Percentiles rank a stretch among this genome's conserved stretches.
These are phyloP conservation scores for Mallotus villosus DNA, from an alignment of 2,797 vertebrate genomes.

Conservation along the genomic window DNA sequence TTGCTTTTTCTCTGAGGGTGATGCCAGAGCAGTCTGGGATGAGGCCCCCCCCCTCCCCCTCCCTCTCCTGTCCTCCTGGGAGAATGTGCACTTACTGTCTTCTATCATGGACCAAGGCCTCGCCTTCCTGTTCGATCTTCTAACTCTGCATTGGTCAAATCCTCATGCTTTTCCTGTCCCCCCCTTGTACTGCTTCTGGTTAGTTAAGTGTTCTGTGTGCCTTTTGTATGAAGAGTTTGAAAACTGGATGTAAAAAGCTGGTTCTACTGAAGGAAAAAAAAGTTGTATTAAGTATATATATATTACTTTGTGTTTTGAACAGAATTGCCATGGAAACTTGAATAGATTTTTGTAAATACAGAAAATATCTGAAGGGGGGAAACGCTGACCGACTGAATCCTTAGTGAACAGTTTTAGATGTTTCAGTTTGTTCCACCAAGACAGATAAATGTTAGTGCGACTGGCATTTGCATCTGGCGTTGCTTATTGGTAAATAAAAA, in stretches of 20 bases:
- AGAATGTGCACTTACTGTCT: slow-evolving; percentile 59
- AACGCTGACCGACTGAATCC: slow-evolving; percentile 16
- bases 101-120: slow-evolving; percentile 63
- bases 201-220: slow-evolving; percentile 47
- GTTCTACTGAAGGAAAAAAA: slow-evolving; percentile 35
- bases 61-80: slow-evolving; percentile 9
- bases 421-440: slow-evolving; percentile 28
- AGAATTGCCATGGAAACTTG: slow-evolving; percentile 55
- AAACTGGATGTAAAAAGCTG: slow-evolving; percentile 44
- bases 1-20: too few relatives aligned
- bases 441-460: slow-evolving; percentile 56
- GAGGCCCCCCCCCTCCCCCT: not conserved
- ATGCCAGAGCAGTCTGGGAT: not conserved
- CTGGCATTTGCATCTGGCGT: slow-evolving; percentile 50
- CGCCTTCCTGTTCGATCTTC: slow-evolving; percentile 22
- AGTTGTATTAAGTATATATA: slow-evolving; percentile 21
- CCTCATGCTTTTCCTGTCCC: slow-evolving; percentile 24
- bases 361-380: slow-evolving; percentile 16
- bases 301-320: slow-evolving; percentile 37
- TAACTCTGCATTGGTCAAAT: slow-evolving; percentile 33
- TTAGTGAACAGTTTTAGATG: slow-evolving; percentile 29
- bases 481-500: slow-evolving; percentile 59
- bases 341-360: slow-evolving; percentile 61
- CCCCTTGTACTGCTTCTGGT: slow-evolving; percentile 42
- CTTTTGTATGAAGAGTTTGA: slow-evolving; percentile 46